Conservation (phyloP, 2,888 invertebrate genomes). For the Dasypogon diadema region DNA sequence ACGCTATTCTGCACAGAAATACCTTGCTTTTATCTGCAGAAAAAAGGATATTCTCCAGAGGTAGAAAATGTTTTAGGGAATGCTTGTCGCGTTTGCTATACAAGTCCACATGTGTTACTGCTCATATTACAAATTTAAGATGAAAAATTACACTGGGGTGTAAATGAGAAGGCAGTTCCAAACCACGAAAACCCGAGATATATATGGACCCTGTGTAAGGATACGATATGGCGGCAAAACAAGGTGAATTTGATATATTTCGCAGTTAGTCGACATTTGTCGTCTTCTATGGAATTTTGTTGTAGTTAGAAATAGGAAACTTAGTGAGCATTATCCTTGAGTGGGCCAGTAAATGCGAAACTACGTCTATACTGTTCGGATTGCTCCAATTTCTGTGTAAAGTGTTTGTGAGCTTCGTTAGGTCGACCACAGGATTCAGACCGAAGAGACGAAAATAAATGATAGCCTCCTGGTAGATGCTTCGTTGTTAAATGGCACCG, state of each 20-base stretch:
- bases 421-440: not conserved
- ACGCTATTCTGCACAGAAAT: too few relatives aligned
- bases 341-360: not conserved
- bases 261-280: not conserved
- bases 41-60: too few relatives aligned
- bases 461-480: not conserved
- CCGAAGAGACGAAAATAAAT: not conserved
- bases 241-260: not conserved
- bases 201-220: too few relatives aligned
- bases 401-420: not conserved
- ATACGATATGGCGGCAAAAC: not conserved
- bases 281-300: not conserved
- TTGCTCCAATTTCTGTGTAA: not conserved
- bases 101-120: not conserved
- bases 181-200: not conserved
- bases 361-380: not conserved
- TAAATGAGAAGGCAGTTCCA: not conserved
- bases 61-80: not conserved
- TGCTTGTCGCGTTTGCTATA: not conserved
- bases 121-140: not conserved
- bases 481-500: conserved; percentile 14
- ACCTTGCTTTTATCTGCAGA: too few relatives aligned
- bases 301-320: not conserved
- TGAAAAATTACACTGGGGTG: not conserved
- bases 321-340: not conserved